Base-by-base conservation (phyloP, 2,797 vertebrate genomes). In the Cirrhinus mrigala region DNA sequence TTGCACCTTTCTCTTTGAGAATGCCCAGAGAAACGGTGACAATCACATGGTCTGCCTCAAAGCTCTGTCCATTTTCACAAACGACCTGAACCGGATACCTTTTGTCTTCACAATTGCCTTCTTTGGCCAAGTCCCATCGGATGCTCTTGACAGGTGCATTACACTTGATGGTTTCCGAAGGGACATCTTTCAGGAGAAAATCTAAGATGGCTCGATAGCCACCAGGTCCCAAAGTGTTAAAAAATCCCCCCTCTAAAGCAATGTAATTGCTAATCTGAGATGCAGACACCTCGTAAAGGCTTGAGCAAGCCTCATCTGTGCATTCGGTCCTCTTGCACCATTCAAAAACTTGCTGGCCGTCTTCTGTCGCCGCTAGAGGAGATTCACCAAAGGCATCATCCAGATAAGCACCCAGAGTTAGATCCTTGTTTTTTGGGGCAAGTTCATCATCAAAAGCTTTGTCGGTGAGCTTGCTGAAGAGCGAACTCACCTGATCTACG, bases 261-360 rank as follows among this genome's bases (percentile, higher is more conserved):
- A 87, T 88, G 79, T 93, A 94, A 29, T 92, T 80, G 18, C 90
- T 85, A 27, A 89, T 85, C 82, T 92, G 87, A 24, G 85, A 87
- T 46, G 91, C 92, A 40, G 92, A 92, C 84, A 92, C 89, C 77
- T 94, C 93, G 70, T 93, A 94, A 10, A 94, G 91, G 50, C 92
- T 93, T 70, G 92, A 91, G 76, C 91, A 88, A 60, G 92, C 93
- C 62, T 93, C 92, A 7, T 94, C 92, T 16, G 92, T 91, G 46
- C 93, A 94, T 84, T 93, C 92, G 1, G 18, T 87, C 58, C 92
- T 91, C 73, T 94, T 94, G 71, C 92, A 94, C 93, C 92, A 94
- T 80, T 94, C 92, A 46, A 88, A 94, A 33, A 94, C 78, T 29
- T 81, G 89, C n/a, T 54, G 66, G 6, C 64, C 84, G 2, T 86